Evolutionary conservation across 2,113 vertebrate species (phyloP).

Genomic region (Tupaia chinensis): DNA sequence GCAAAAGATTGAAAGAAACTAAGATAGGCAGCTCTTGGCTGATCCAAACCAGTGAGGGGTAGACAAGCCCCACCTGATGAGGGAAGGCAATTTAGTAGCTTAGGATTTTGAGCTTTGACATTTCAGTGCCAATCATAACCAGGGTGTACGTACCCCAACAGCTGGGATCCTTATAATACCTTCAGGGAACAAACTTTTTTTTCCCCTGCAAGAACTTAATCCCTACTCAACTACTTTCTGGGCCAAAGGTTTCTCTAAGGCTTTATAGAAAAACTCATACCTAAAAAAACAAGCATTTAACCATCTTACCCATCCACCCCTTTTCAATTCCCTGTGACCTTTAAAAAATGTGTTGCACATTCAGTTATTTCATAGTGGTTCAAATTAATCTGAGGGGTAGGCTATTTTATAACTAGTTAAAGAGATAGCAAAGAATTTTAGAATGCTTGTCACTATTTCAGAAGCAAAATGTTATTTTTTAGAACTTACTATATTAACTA

Average conservation of each 20-base stretch:
- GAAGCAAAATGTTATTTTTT: not conserved
- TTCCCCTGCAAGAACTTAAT: slow-evolving; percentile 69
- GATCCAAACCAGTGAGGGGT: not conserved
- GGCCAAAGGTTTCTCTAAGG: slow-evolving; percentile 73
- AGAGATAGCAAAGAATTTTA: slow-evolving; percentile 11
- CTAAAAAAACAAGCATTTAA: slow-evolving; percentile 52
- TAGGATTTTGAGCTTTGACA: slow-evolving; percentile 73
- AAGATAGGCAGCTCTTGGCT: slow-evolving; percentile 25
- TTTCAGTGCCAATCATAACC: slow-evolving; percentile 72
- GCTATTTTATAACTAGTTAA: slow-evolving; percentile 61
- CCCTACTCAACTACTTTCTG: slow-evolving; percentile 73
- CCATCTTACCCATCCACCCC: slow-evolving; percentile 37
- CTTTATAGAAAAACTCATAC: slow-evolving; percentile 74
- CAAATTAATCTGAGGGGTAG: slow-evolving; percentile 64
- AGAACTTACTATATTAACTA: not conserved
- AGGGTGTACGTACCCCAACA: slow-evolving; percentile 57
- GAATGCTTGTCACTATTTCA: not conserved
- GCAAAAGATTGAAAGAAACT: not conserved
- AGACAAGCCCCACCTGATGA: slow-evolving; percentile 50
- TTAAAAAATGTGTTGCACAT: slow-evolving; percentile 66
- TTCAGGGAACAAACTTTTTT: slow-evolving; percentile 67
- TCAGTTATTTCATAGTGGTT: slow-evolving; percentile 68
- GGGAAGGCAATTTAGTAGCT: slow-evolving; percentile 62
- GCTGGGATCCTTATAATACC: slow-evolving; percentile 69
- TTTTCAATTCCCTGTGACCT: slow-evolving; percentile 68